phyloP scores from a whole-genome alignment of 2,888 invertebrate genomes.

The Labia minor region DNA sequence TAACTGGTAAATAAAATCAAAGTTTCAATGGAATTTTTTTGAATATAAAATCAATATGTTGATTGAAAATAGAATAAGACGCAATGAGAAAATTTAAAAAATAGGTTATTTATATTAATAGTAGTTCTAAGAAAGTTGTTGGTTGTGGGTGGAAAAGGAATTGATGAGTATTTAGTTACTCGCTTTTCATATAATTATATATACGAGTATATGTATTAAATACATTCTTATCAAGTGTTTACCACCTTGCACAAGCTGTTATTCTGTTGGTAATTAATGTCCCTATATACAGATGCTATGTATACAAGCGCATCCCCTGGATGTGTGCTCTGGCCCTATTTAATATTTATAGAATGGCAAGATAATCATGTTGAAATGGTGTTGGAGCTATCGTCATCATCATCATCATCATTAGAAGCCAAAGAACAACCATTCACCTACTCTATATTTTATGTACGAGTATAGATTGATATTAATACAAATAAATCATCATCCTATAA shows the following conservation, averaged over 20 bases:
- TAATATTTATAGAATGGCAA: slow-evolving; percentile 2
- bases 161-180: background rate
- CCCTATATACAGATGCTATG: background rate
- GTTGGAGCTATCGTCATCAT: background rate
- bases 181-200: background rate
- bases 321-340: background rate
- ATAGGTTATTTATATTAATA: slow-evolving; percentile 7
- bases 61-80: background rate
- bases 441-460: no score
- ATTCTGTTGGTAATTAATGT: background rate
- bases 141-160: background rate
- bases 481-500: background rate
- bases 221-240: slow-evolving; percentile 13
- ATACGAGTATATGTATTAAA: background rate
- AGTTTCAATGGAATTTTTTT: no score
- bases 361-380: slow-evolving; percentile 1
- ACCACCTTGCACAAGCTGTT: slow-evolving; percentile 13
- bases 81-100: background rate
- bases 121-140: background rate
- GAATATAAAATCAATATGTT: background rate
- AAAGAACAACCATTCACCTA: background rate
- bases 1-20: no score
- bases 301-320: background rate
- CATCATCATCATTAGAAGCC: background rate
- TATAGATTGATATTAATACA: background rate